A percentile compares a stretch with the other conserved stretches of the same genome.
These are phyloP conservation scores for Papilio gigon DNA, from an alignment of 2,888 invertebrate species.

Conservation along the genomic window DNA sequence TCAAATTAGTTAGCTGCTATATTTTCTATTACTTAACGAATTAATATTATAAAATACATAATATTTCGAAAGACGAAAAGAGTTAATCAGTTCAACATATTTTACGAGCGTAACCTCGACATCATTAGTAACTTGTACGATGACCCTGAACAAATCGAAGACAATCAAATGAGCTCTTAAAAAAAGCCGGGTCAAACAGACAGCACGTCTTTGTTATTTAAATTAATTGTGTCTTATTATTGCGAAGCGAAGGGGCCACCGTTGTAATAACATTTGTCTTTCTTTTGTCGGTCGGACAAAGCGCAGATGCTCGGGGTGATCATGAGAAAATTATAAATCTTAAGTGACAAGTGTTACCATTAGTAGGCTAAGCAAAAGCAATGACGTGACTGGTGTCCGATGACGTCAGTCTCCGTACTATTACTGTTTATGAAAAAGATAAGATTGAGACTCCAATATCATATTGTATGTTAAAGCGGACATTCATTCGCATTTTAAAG, in stretches of 20 bases:
- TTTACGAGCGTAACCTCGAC: background rate
- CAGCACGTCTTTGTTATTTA: conserved; percentile 32
- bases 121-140: conserved; percentile 7
- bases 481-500: background rate
- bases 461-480: no score
- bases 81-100: background rate
- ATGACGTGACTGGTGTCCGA: background rate
- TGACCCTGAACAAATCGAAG: conserved; percentile 1
- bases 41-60: no score
- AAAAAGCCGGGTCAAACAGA: conserved; percentile 28
- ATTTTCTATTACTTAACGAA: no score
- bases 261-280: conserved; percentile 37
- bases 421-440: no score
- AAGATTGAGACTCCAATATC: no score
- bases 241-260: background rate
- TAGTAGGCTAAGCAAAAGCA: background rate
- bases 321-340: conserved; percentile 8
- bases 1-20: no score
- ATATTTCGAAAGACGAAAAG: no score
- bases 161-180: conserved; percentile 9
- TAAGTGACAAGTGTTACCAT: conserved; percentile 2
- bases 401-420: background rate
- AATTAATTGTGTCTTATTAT: conserved; percentile 34
- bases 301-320: conserved; percentile 16
- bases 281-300: conserved; percentile 26